Evolutionary conservation across 2,888 invertebrate species (phyloP).

Genomic region (Macrophya annulata): DNA sequence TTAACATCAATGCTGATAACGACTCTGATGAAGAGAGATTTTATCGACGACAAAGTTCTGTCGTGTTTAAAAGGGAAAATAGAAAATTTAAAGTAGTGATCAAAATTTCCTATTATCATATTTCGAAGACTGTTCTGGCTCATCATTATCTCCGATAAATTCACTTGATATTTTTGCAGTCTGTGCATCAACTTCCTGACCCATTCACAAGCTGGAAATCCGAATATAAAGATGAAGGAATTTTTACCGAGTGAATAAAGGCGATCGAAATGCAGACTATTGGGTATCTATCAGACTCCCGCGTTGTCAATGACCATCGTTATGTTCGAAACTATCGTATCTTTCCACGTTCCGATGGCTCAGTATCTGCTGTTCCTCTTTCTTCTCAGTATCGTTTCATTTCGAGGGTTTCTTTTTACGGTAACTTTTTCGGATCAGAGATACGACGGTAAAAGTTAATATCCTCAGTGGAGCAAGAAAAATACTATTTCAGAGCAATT

Average conservation of each 20-base stretch:
- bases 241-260: neutral
- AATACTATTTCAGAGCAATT: slow-evolving; percentile 5
- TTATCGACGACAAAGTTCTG: neutral
- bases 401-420: neutral
- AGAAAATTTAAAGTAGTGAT: neutral
- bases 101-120: neutral
- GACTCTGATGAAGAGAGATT: neutral
- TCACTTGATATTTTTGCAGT: neutral
- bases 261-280: slow-evolving; percentile 1
- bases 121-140: neutral
- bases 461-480: slow-evolving; percentile 16
- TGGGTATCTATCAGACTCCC: slow-evolving; percentile 1
- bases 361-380: neutral
- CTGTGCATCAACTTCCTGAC: neutral
- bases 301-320: neutral
- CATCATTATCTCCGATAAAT: slow-evolving; percentile 17
- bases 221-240: neutral
- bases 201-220: neutral
- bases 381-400: neutral
- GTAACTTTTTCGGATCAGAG: neutral
- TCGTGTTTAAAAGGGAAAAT: neutral
- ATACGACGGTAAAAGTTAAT: slow-evolving; percentile 22
- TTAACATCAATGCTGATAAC: slow-evolving; percentile 25
- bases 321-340: slow-evolving; percentile 31
- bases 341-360: neutral